These are phyloP conservation scores for Xenotilapia longispinis DNA, from an alignment of 2,113 vertebrate species.

Conservation along the genomic window DNA sequence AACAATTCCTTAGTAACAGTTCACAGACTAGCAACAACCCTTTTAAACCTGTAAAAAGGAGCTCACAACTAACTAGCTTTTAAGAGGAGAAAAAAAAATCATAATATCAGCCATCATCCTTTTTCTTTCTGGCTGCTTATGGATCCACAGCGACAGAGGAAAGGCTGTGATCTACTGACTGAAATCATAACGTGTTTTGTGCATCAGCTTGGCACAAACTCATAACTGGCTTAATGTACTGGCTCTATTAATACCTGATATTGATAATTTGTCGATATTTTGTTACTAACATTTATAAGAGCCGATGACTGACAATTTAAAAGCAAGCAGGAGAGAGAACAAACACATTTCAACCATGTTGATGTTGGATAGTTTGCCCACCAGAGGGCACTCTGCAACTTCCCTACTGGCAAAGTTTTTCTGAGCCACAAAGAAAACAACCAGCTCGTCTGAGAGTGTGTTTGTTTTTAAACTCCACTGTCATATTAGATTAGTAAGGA, in stretches of 20 bases:
- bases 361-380: background rate
- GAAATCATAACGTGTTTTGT: background rate
- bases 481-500: background rate
- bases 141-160: background rate
- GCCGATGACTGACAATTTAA: background rate
- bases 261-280: background rate
- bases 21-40: background rate
- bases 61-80: background rate
- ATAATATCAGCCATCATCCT: background rate
- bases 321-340: background rate
- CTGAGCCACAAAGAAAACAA: background rate
- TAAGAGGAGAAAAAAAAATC: background rate
- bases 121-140: background rate
- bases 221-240: background rate
- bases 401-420: background rate
- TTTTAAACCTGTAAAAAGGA: background rate
- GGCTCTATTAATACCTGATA: background rate
- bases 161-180: background rate
- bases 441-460: background rate
- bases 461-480: background rate
- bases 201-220: background rate
- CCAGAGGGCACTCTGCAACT: background rate
- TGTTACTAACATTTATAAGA: background rate
- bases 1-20: background rate
- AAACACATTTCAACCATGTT: background rate